Base-by-base conservation (phyloP, 2,113 vertebrate genomes). In the Pelvicachromis taeniatus region DNA sequence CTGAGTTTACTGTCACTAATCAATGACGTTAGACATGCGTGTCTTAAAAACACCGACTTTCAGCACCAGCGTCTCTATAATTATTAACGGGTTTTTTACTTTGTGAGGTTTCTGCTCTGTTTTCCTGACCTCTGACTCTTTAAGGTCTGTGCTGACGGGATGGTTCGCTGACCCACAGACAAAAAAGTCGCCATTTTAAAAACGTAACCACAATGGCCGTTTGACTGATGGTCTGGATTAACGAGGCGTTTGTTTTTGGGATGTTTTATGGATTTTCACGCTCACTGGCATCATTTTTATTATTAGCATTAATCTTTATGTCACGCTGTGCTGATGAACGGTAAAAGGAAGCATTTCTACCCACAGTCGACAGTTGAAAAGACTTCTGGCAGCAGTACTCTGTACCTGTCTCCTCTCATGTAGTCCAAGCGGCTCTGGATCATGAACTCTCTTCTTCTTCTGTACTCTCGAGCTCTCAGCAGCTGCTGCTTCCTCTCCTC, bases 401-500 rank as follows among this genome's bases (percentile, higher is more conserved):
- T 0, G 2, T 61, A 94, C 92, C 87, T 81, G 38, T 96, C 96
- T 55, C 92, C 97, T 38, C 91, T 84, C 86, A 97, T 91, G 89
- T 96, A 96, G 63, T 97, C 97, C 85, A 96, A 94, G 10, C 97
- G 94, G 90, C 96, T 96, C 88, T 97, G 97, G 92, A 97, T 96
- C 97, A 98, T 96, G 87, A 97, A 95, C 85, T 97, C 97, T 0
- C 97, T 93, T 63, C 97, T 95, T 3, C 96, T 93, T 19, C 97
- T 92, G 87, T 97, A 96, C 84, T 97, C 97, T 0, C 97, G 91
- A 0, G 97, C 97, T 0, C 97, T 90, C 11, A 97, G 95, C 84
- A 98, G 93, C 89, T 98, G 97, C 92, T 97, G 97, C 88, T 97
- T 97, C 33, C 97, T 95, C 88, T 97, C 96, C 80, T 97, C 97